Base-by-base conservation (phyloP, 2,888 invertebrate genomes). In the Temnothorax rugatulus region DNA sequence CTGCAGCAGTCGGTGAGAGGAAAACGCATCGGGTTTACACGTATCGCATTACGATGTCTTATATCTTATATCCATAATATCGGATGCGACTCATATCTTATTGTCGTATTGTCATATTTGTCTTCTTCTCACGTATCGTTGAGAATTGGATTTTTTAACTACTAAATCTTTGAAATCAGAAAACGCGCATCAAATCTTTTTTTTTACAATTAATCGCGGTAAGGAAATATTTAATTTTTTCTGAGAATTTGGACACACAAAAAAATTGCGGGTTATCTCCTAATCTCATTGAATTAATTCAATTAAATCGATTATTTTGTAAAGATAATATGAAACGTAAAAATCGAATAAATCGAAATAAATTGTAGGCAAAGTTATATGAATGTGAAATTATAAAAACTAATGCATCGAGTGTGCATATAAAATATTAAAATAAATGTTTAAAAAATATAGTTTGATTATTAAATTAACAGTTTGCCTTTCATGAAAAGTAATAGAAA, bases 1-100 rank as follows among this genome's bases (percentile, higher is more conserved):
- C 54, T 68, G 47, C 47, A 44, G 68, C 54, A 66, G 66, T 29
- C 69, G 21, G 9, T 18, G 18, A 34, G 29, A 18, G 38, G 47
- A 71, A 81, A 61, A 47, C 38, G 38, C 47, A 13, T 81, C 59
- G 47, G 18, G 21, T 71, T 77, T 71, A 68, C 71, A 71, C 61
- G 47, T 38, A 47, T 81, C 71, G 59, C 34, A 18, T 68, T 41
- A 57, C 41, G 54, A 38, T 47, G 34, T 59, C 21, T 71, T 21
- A 44, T 13, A 29, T 59, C 21, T 71, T 21, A 44, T 13, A 29
- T 29, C 29, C 4, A 29, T 29, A n/a, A 77, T 69, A 61, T 59
- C 50, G 34, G n/a, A 15, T 9, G n/a, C 44, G 13, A 34, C 21
- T 52, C 15, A 29, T 25, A 21, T 54, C 15, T 34, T 44, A n/a